Evolutionary conservation across 1,140 invertebrate genomes (phyloP).

Genomic region (Aethina tumida): DNA sequence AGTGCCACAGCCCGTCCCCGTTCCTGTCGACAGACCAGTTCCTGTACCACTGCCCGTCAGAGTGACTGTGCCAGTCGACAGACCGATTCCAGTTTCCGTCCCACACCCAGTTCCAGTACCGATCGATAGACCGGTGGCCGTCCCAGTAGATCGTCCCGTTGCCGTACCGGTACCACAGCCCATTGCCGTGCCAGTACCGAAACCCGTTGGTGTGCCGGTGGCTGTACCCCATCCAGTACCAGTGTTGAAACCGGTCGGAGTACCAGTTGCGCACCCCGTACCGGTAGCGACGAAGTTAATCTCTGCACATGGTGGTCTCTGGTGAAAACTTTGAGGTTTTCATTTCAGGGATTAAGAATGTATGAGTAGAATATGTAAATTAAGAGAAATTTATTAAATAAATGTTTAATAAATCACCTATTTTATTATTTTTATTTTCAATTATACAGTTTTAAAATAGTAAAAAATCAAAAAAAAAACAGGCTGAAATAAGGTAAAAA

Average conservation of each 20-base stretch:
- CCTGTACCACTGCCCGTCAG: constrained; percentile 21
- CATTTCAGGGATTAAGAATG: too few species aligned
- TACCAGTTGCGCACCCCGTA: too few species aligned
- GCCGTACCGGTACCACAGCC: constrained; percentile 22
- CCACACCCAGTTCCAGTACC: constrained; percentile 33
- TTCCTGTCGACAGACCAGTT: constrained; percentile 26
- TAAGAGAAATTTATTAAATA: too few species aligned
- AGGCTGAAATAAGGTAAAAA: too few species aligned
- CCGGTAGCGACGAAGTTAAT: too few species aligned
- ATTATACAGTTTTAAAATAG: too few species aligned
- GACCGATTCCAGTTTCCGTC: constrained; percentile 36
- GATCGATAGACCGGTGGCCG: constrained; percentile 34
- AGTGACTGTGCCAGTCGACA: constrained; percentile 23
- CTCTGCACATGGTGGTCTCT: too few species aligned
- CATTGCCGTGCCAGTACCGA: constrained; percentile 24
- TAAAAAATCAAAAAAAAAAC: too few species aligned
- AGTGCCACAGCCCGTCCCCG: constrained; percentile 20
- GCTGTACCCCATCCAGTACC: constrained; percentile 17
- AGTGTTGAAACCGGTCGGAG: constrained; percentile 12
- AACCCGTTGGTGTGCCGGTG: constrained; percentile 19
- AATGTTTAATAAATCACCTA: too few species aligned
- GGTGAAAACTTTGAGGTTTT: too few species aligned
- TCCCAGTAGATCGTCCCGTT: constrained; percentile 19
- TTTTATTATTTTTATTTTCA: too few species aligned
- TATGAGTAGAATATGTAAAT: too few species aligned